phyloP scores from a whole-genome alignment of 2,888 invertebrate genomes.

The Diachrysia chrysitis region DNA sequence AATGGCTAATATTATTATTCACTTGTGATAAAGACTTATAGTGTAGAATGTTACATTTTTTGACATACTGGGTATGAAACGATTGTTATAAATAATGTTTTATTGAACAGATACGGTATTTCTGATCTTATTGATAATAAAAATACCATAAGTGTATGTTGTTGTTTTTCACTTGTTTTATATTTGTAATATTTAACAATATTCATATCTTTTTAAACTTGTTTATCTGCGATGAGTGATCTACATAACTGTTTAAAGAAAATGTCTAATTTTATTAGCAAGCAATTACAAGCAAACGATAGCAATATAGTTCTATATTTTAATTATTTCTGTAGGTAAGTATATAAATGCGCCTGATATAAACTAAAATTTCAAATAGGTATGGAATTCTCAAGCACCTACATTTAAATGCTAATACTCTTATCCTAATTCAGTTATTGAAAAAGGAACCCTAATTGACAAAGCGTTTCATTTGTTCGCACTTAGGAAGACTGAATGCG shows the following conservation, averaged over 20 bases:
- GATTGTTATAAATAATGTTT: conserved; percentile 55
- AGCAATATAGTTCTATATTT: neutral
- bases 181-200: neutral
- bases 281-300: too few relatives aligned
- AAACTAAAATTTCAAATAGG: too few relatives aligned
- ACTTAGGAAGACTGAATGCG: too few relatives aligned
- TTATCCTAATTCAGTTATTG: too few relatives aligned
- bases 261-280: too few relatives aligned
- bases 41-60: conserved; percentile 51
- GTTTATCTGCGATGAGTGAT: neutral
- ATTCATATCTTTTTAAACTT: too few relatives aligned
- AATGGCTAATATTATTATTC: conserved; percentile 38
- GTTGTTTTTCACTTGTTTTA: conserved; percentile 8
- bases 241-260: neutral
- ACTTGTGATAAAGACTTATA: conserved; percentile 59
- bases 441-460: too few relatives aligned
- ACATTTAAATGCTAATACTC: too few relatives aligned
- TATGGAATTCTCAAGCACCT: too few relatives aligned
- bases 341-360: too few relatives aligned
- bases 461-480: too few relatives aligned
- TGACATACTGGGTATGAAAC: conserved; percentile 48
- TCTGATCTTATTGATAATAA: conserved; percentile 52
- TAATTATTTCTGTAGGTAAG: too few relatives aligned
- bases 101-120: conserved; percentile 55
- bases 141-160: conserved; percentile 35